Base-by-base conservation (phyloP, 2,113 vertebrate species). In the Sinocyclocheilus rhinocerous region DNA sequence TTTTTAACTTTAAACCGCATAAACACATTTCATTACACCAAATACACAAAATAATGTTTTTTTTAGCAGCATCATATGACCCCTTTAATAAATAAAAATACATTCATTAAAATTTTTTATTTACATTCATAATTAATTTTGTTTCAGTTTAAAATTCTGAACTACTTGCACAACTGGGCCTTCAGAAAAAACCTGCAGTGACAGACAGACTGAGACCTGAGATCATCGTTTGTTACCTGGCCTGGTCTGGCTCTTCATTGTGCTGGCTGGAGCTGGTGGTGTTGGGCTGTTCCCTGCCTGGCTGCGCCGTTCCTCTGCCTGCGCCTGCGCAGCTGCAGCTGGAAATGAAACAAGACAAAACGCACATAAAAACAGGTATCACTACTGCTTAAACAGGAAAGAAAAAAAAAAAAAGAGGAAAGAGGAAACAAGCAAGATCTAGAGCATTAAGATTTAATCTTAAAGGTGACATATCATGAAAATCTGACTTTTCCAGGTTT, bases 241-340 rank as follows among this genome's bases (percentile, higher is more conserved):
- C 80, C 65, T 92, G 70, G 89, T 90, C 91, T 88, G 94, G 92
- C 91, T 88, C 92, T 96, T 97, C 86, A 95, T 93, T 85, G 88
- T 73, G 75, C 16, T 83, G 18, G 70, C 91, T 81, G 92, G 55
- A 84, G 91, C 91, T 75, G 92, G 63, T 72, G 90, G 79, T 81
- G 92, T 76, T 59, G 94, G 92, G 90, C 93, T 95, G 90, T 92
- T 82, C 5, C 93, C 94, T 76, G 93, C 86, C 88, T 96, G 94
- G 91, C 91, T 96, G 87, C 96, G 95, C 89, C 96, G 96, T 93
- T 98, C 98, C 86, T 98, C 95, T 15, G 96, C 97, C 89, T 97
- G 94, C 20, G 96, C 97, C 84, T 97, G 96, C 73, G 97, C 97
- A 77, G 95, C 95, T 92, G 97, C 97, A 94, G 96, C 97, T 99